Evolutionary conservation across 2,888 invertebrate genomes (phyloP).

Genomic region (Brenthis hecate): DNA sequence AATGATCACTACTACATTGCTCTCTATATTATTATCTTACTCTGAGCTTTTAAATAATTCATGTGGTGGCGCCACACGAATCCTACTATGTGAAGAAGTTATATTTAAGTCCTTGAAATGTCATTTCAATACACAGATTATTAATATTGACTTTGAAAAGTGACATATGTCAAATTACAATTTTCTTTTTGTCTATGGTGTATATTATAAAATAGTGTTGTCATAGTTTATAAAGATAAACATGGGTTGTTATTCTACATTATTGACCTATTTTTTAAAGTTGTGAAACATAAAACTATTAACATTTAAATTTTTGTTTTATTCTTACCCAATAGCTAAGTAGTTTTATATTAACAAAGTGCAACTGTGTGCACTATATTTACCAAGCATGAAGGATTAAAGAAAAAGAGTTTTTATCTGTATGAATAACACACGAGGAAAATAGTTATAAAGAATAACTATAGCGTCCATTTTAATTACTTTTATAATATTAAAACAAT

Average conservation of each 20-base stretch:
- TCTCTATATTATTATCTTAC: too few species aligned
- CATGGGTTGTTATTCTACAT: background rate
- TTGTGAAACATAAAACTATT: constrained; percentile 13
- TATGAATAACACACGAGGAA: too few species aligned
- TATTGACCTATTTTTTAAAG: background rate
- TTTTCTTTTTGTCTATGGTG: background rate
- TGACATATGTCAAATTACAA: constrained; percentile 1
- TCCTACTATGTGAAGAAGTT: too few species aligned
- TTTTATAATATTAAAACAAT: too few species aligned
- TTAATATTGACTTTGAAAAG: background rate
- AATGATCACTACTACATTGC: too few species aligned
- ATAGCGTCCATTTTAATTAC: too few species aligned
- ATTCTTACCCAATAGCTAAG: constrained; percentile 18
- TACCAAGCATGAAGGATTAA: too few species aligned
- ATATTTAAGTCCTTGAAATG: background rate
- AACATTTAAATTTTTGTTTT: constrained; percentile 33
- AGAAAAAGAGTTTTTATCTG: too few species aligned
- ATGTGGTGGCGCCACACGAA: background rate
- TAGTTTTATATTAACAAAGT: background rate
- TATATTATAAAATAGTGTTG: background rate
- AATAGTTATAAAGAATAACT: too few species aligned
- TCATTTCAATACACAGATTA: background rate
- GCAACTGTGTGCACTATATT: too few species aligned
- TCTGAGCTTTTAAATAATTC: background rate
- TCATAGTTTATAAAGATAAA: constrained; percentile 4